Evolutionary conservation across 2,113 vertebrate species (phyloP).

Genomic region (Cryptotis parvus): DNA sequence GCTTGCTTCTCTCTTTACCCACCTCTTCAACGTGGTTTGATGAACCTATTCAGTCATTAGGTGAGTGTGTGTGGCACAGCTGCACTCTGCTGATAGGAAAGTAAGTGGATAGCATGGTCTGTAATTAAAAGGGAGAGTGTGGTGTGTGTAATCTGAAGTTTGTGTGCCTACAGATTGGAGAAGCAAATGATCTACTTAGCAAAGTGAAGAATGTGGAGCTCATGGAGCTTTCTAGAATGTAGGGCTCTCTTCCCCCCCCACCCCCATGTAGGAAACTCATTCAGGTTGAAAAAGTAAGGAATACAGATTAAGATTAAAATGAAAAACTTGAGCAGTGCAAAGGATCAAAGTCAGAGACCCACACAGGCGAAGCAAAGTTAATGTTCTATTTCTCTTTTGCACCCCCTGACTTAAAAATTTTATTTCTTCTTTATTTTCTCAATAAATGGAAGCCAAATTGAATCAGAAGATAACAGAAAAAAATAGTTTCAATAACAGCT

Average conservation of each 20-base stretch:
- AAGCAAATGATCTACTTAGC: constrained; percentile 49
- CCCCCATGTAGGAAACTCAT: no score
- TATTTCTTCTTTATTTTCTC: constrained; percentile 13
- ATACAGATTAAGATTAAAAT: no score
- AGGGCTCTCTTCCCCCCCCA: no score
- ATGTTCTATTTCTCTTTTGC: no score
- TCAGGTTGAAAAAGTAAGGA: no score
- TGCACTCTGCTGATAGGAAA: constrained; percentile 78
- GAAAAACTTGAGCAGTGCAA: no score
- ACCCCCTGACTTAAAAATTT: no score
- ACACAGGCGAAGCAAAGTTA: no score
- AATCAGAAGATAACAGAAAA: constrained; percentile 34
- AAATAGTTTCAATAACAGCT: background rate
- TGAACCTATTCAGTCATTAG: constrained; percentile 70
- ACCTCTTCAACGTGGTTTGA: constrained; percentile 61
- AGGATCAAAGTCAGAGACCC: no score
- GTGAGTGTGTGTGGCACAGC: constrained; percentile 57
- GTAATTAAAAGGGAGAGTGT: constrained; percentile 12
- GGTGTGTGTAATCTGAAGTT: constrained; percentile 52
- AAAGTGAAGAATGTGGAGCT: constrained; percentile 36
- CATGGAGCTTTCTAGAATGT: background rate
- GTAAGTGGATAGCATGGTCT: constrained; percentile 41
- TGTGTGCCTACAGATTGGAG: background rate
- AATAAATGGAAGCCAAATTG: background rate
- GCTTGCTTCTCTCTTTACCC: constrained; percentile 74